A percentile compares a stretch with the other conserved stretches of the same genome.
phyloP scores from a whole-genome alignment of 2,888 invertebrate species.

The Plutella xylostella region DNA sequence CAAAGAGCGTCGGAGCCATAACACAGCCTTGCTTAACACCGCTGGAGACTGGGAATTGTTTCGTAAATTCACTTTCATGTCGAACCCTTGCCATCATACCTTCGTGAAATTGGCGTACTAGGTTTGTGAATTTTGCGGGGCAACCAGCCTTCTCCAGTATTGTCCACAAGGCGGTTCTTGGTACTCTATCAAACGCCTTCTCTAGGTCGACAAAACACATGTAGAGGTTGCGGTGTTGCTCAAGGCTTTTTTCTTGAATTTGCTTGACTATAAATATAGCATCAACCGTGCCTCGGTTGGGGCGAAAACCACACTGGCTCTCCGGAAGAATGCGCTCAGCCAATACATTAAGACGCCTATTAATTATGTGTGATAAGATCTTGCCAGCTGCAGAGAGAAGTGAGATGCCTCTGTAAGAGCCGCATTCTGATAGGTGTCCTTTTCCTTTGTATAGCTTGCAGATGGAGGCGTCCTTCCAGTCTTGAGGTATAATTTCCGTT shows the following conservation, averaged over 20 bases:
- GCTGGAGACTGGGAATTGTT: background rate
- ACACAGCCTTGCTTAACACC: background rate
- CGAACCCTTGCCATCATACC: too few species aligned
- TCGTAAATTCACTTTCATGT: background rate
- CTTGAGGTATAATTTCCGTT: constrained; percentile 6
- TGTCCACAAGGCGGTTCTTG: constrained; percentile 13
- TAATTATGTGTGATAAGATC: background rate
- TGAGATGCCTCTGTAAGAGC: constrained; percentile 1
- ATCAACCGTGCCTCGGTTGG: constrained; percentile 1
- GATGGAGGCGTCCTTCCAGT: constrained; percentile 5
- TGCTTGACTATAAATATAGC: constrained; percentile 1
- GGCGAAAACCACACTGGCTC: constrained; percentile 1
- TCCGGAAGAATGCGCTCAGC: background rate
- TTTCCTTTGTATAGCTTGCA: constrained; percentile 5
- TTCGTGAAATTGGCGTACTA: constrained; percentile 16
- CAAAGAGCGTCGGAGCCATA: background rate
- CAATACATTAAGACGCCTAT: background rate
- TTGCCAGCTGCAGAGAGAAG: constrained; percentile 1
- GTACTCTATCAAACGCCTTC: constrained; percentile 16
- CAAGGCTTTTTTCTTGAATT: background rate
- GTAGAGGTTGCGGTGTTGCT: constrained; percentile 7
- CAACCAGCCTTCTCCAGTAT: constrained; percentile 12
- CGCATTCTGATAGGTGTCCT: background rate
- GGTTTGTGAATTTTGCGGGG: constrained; percentile 10
- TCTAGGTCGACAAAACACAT: too few species aligned